A percentile compares a stretch with the other conserved stretches of the same genome.
Conservation (phyloP, 2,888 invertebrate genomes). For the Drosophila niveifrons region DNA sequence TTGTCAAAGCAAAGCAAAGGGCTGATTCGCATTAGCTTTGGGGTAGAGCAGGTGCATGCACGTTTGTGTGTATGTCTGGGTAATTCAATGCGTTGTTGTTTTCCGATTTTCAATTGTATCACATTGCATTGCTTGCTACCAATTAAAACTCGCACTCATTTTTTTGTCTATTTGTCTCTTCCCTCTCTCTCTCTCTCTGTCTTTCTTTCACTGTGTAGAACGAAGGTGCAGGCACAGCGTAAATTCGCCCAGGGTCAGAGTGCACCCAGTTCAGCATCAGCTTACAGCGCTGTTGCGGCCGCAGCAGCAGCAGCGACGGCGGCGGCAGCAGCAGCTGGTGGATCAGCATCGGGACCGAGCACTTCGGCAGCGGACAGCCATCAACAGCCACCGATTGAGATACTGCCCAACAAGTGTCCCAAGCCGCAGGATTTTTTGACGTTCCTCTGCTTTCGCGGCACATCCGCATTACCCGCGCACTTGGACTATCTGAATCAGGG, state of each 20-base stretch:
- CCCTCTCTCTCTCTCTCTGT: neutral
- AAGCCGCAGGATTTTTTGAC: slow-evolving; percentile 95
- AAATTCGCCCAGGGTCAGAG: slow-evolving; percentile 96
- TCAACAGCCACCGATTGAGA: slow-evolving; percentile 87
- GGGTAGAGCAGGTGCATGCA: slow-evolving; percentile 34
- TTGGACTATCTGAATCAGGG: slow-evolving; percentile 89
- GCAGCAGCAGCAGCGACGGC: slow-evolving; percentile 62
- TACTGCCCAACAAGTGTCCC: slow-evolving; percentile 89
- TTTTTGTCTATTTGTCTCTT: slow-evolving; percentile 13
- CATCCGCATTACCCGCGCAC: slow-evolving; percentile 90
- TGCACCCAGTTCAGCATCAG: slow-evolving; percentile 86
- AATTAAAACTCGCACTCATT: slow-evolving; percentile 57
- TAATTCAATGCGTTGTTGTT: slow-evolving; percentile 47
- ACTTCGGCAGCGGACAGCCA: slow-evolving; percentile 89
- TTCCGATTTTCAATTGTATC: slow-evolving; percentile 49
- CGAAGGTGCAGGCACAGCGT: slow-evolving; percentile 93
- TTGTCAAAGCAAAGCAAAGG: slow-evolving; percentile 60
- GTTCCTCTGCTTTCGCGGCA: slow-evolving; percentile 93
- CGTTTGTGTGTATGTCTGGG: slow-evolving; percentile 22
- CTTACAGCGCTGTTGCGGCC: slow-evolving; percentile 77
- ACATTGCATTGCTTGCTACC: slow-evolving; percentile 43
- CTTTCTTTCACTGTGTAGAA: slow-evolving; percentile 86
- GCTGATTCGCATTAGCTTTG: slow-evolving; percentile 60
- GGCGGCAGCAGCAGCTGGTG: slow-evolving; percentile 42
- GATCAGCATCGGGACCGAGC: slow-evolving; percentile 68